Base-by-base conservation (phyloP, 2,888 invertebrate genomes). In the Nysson spinosus region DNA sequence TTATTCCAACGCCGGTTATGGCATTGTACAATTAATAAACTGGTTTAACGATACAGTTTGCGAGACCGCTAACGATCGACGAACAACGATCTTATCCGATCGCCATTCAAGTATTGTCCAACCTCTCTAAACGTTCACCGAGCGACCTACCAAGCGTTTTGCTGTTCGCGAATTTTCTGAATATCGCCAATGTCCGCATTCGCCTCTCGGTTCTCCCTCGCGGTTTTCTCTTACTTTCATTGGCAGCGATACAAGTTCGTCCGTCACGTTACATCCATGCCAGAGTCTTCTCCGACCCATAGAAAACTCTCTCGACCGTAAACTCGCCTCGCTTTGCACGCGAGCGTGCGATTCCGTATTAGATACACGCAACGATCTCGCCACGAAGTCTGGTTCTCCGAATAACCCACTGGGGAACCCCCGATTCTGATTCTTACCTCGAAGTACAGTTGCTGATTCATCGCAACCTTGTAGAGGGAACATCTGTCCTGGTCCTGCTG, bases 381-480 rank as follows among this genome's bases (percentile, higher is more conserved):
- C n/a, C 44, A 32, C 32, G 20, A 52, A 47, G 16, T n/a, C 9
- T 28, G 28, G n/a, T 28, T 2, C 28, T 9, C 28, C 28, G 28
- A 24, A 6, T n/a, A n/a, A 28, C 5, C n/a, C 28, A n/a, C 28
- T 28, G 24, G 22, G n/a, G 12, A 24, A n/a, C n/a, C n/a, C n/a
- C n/a, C n/a, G n/a, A n/a, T 40, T 40, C 40, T 3, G 19, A 4
- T 3, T 14, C 72, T 75, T 75, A 88, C 88, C 88, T 88, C 88
- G 47, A 87, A 88, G 58, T 88, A 92, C 9, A 93, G 88, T 67
- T 93, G 92, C 79, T 93, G 92, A 77, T 90, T 91, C 72, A 93
- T 92, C 5, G 89, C 87, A 19, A 92, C 91, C 81, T 94, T 93
- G 86, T 93, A 92, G 4, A 93, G 89, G 62, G 92, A 90, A 84